Evolutionary conservation across 2,888 invertebrate genomes (phyloP).

Genomic region (Cancer borealis): DNA sequence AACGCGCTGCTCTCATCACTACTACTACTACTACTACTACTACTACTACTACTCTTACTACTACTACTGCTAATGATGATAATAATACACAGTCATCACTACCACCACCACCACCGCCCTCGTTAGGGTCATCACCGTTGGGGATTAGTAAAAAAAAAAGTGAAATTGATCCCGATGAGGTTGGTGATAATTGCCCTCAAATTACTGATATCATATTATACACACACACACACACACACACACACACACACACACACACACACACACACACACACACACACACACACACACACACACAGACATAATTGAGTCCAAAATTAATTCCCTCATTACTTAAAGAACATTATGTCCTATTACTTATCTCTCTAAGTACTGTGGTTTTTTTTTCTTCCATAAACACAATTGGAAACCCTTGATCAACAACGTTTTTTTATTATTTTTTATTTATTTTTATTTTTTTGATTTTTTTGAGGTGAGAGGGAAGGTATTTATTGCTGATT

Average conservation of each 20-base stretch:
- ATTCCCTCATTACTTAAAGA: neutral
- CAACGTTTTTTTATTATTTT: neutral
- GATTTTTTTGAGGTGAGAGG: neutral
- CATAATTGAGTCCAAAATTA: neutral
- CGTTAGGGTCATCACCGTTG: neutral
- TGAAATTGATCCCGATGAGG: neutral
- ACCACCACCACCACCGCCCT: neutral
- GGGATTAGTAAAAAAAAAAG: neutral
- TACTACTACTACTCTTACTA: neutral
- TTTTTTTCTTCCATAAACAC: neutral
- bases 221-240: neutral
- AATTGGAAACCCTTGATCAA: neutral
- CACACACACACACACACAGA: neutral
- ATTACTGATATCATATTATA: neutral
- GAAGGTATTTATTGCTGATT: neutral
- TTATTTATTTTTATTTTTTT: too few species aligned
- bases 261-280: neutral
- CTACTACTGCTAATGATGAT: neutral
- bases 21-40: neutral
- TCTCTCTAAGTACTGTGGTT: neutral
- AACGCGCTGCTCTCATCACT: neutral
- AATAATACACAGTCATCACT: neutral
- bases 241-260: constrained; percentile 1
- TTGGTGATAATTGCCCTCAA: constrained; percentile 9
- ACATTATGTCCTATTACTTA: too few species aligned